phyloP scores from a whole-genome alignment of 2,797 vertebrate genomes.

The Sebastes matsubarae region DNA sequence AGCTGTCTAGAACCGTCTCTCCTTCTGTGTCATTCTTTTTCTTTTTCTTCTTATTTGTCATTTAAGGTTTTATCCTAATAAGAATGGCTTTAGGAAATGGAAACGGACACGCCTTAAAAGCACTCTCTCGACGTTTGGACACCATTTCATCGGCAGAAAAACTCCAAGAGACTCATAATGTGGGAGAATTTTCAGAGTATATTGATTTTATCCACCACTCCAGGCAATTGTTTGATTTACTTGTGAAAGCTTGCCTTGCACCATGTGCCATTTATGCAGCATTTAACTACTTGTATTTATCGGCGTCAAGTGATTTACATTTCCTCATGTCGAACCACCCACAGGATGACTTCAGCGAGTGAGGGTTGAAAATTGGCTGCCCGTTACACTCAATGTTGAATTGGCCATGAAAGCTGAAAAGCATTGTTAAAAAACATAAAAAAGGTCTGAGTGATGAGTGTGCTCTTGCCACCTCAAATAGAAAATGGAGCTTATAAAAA shows the following conservation, averaged over 20 bases:
- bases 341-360: conserved; percentile 33
- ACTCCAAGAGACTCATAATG: conserved; percentile 26
- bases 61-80: conserved; percentile 20
- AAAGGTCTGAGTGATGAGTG: conserved; percentile 20
- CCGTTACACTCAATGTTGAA: conserved; percentile 35
- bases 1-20: neutral
- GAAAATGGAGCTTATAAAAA: conserved; percentile 45
- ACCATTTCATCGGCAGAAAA: conserved; percentile 33
- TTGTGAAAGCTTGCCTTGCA: conserved; percentile 31
- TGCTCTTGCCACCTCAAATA: conserved; percentile 8
- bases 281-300: conserved; percentile 58
- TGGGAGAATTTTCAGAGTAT: conserved; percentile 45
- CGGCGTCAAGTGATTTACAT: conserved; percentile 59
- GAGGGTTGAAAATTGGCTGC: conserved; percentile 25
- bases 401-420: conserved; percentile 38
- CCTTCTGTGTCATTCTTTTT: neutral
- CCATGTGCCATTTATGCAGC: conserved; percentile 50
- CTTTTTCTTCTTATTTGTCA: conserved; percentile 2
- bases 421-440: conserved; percentile 43
- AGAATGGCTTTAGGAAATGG: conserved; percentile 12
- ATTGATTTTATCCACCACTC: conserved; percentile 63
- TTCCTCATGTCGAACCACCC: conserved; percentile 55
- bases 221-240: conserved; percentile 61
- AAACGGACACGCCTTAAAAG: conserved; percentile 50
- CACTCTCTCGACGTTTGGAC: conserved; percentile 40